These are phyloP conservation scores for Stictonetta naevosa DNA, from an alignment of 2,113 vertebrate species.

Conservation along the genomic window DNA sequence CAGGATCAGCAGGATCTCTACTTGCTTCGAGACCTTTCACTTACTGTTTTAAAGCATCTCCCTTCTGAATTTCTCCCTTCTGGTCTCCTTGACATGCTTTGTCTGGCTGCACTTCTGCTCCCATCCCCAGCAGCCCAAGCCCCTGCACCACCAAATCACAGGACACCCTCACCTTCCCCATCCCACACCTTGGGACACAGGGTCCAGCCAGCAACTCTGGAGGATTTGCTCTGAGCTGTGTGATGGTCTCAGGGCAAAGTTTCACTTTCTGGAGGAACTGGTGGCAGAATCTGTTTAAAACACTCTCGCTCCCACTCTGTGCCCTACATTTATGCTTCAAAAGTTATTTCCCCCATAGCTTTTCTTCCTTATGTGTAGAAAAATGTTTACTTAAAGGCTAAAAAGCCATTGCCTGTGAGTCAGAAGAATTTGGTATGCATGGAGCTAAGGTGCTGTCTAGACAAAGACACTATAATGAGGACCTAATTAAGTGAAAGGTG, in stretches of 20 bases:
- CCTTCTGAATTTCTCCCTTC: background rate
- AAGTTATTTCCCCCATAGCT: background rate
- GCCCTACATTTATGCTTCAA: background rate
- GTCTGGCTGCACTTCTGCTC: background rate
- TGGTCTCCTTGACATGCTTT: background rate
- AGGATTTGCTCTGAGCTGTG: background rate
- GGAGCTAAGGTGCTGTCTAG: background rate
- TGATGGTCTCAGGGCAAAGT: background rate
- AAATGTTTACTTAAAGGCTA: background rate
- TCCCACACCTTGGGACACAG: background rate
- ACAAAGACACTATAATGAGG: background rate
- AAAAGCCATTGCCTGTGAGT: background rate
- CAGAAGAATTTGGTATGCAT: background rate
- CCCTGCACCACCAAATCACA: background rate
- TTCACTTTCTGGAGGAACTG: background rate
- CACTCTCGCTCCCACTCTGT: background rate
- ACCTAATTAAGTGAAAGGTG: constrained; percentile 12
- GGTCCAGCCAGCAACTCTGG: too few relatives aligned
- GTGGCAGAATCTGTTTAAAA: background rate
- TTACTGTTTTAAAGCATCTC: background rate
- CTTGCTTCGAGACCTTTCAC: background rate
- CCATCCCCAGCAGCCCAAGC: background rate
- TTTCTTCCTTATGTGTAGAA: background rate
- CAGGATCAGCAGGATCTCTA: background rate
- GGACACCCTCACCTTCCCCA: background rate